Base-by-base conservation (phyloP, 1,140 invertebrate species). In the Mya arenaria region DNA sequence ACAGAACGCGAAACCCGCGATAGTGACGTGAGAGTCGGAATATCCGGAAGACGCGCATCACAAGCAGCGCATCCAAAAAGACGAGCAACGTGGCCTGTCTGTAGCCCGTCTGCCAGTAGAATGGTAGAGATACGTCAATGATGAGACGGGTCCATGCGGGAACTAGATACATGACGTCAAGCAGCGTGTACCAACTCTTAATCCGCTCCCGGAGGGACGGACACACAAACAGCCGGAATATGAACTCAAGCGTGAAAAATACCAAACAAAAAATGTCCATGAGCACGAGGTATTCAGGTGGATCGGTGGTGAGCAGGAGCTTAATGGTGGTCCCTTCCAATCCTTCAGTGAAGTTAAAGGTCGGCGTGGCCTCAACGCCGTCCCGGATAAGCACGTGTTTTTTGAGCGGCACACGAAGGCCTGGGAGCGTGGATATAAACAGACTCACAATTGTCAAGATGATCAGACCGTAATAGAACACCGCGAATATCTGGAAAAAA, bases 211-310 rank as follows among this genome's bases (percentile, higher is more conserved):
- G 48, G 3, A 82, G 19, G 0, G 79, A 82, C 4, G 79, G 79
- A 55, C 41, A 62, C 2, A 82, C 79, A 10, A 66, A 19, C 23
- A 94, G 85, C 8, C 93, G 88, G 10, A 89, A 68, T 0, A 92
- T 23, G 68, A 93, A 92, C 56, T 93, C 92, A 1, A 91, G 13
- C 8, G 92, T 90, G 88, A 93, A 93, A 78, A 91, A 93, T 4
- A 91, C 44, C 82, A 92, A 91, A 74, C 93, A 93, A 34, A 88
- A 79, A 44, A 86, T 83, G 69, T 85, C 84, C 1, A 85, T 19
- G 8, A 83, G 32, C 4, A 78, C 34, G 4, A 85, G 52, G n/a
- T 3, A 2, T 15, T 41, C 60, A 15, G 74, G 80, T 36, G 68
- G 69, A 32, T 82, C 69, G 10, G 79, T 82, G 0, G 68, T 65